Percentiles rank a stretch among this genome's conserved stretches.
These are phyloP conservation scores for Platygyra sinensis DNA, from an alignment of 64 coral and sea anemone species.

Conservation along the genomic window DNA sequence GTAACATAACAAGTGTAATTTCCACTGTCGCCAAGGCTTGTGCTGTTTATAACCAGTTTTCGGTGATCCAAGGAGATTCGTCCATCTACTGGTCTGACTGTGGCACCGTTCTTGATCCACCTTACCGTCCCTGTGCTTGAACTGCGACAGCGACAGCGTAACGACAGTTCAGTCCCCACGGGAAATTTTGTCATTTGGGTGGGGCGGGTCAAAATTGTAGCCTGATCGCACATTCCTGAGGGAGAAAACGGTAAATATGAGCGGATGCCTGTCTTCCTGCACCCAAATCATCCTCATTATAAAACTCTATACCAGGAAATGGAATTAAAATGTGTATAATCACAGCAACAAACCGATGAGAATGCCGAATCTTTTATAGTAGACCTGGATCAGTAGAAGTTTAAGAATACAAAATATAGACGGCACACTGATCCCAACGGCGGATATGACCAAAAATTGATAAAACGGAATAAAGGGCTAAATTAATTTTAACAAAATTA, in stretches of 20 bases:
- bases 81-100: not conserved
- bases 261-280: too few species aligned
- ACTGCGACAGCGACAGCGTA: conserved; percentile 16
- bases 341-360: too few species aligned
- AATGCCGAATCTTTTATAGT: too few species aligned
- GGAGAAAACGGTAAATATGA: not conserved
- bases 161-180: not conserved
- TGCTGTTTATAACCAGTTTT: not conserved
- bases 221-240: conserved; percentile 14
- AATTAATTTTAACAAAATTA: too few species aligned
- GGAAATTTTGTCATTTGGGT: not conserved
- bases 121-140: conserved; percentile 4
- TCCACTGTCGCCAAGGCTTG: conserved; percentile 19
- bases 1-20: conserved; percentile 43
- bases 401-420: too few species aligned
- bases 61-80: not conserved
- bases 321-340: too few species aligned
- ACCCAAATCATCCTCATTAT: too few species aligned
- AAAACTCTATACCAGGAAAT: too few species aligned
- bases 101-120: conserved; percentile 36
- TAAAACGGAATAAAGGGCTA: too few species aligned
- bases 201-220: not conserved
- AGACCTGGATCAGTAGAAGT: too few species aligned
- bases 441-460: too few species aligned
- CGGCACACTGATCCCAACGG: too few species aligned